phyloP scores from a whole-genome alignment of 2,113 vertebrate genomes.

The Camelus dromedarius region DNA sequence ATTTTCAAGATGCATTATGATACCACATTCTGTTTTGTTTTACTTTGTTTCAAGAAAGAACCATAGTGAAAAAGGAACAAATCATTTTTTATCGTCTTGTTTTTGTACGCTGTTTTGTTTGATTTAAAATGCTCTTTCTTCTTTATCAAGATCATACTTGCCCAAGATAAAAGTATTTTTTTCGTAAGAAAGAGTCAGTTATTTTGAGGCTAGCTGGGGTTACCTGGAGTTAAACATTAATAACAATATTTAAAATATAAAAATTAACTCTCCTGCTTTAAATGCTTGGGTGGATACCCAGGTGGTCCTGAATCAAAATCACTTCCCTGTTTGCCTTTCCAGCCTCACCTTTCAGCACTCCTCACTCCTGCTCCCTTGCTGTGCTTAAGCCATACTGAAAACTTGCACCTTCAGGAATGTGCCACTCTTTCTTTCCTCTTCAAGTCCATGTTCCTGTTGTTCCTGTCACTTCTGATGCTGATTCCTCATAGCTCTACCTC shows the following conservation, averaged over 20 bases:
- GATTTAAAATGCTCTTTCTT: slow-evolving; percentile 40
- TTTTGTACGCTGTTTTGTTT: slow-evolving; percentile 42
- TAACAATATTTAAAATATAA: slow-evolving; percentile 8
- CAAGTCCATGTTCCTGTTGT: neutral
- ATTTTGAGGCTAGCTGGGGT: neutral
- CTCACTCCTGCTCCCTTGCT: neutral
- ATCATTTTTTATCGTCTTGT: neutral
- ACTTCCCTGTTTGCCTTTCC: neutral
- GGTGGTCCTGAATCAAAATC: neutral
- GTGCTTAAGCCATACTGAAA: neutral
- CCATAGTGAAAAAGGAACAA: neutral
- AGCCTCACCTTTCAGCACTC: neutral
- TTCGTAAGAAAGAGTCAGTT: neutral
- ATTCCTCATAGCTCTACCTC: neutral
- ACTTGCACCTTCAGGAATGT: neutral
- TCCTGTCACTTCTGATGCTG: neutral
- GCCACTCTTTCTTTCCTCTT: neutral
- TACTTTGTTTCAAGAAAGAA: slow-evolving; percentile 51
- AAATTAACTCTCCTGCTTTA: neutral
- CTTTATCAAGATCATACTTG: neutral
- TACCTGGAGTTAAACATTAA: neutral
- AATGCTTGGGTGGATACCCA: neutral
- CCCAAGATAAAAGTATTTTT: neutral
- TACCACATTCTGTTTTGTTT: slow-evolving; percentile 8
- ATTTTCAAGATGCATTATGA: neutral